These are phyloP conservation scores for Brachyalestes nurse DNA, from an alignment of 2,797 vertebrate genomes.

Conservation along the genomic window DNA sequence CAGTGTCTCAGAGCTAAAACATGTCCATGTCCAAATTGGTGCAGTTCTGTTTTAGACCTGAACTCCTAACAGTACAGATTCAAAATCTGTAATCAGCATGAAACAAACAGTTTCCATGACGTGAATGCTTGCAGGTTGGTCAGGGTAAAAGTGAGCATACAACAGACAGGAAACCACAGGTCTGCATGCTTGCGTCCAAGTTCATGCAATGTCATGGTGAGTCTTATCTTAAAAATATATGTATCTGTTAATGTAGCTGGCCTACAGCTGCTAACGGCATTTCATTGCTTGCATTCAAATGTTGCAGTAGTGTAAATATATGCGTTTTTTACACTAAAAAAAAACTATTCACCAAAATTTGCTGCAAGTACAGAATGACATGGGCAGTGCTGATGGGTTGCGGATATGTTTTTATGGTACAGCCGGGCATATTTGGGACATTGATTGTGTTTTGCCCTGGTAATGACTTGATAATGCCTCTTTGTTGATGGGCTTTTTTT, in stretches of 20 bases:
- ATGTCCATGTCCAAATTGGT: background rate
- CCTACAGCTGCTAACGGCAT: background rate
- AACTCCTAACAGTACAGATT: background rate
- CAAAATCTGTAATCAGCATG: slow-evolving; percentile 30
- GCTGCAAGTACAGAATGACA: background rate
- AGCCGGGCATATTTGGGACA: slow-evolving; percentile 38
- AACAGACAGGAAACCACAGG: slow-evolving; percentile 73
- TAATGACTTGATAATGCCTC: slow-evolving; percentile 74
- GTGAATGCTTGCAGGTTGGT: slow-evolving; percentile 29
- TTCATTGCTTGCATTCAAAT: background rate
- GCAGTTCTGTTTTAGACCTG: background rate
- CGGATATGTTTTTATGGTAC: slow-evolving; percentile 2
- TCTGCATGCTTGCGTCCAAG: slow-evolving; percentile 62
- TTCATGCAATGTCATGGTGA: slow-evolving; percentile 68
- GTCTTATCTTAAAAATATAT: slow-evolving; percentile 42
- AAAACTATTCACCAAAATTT: no score
- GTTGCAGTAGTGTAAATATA: background rate
- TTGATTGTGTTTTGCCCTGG: slow-evolving; percentile 74
- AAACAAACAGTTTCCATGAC: slow-evolving; percentile 25
- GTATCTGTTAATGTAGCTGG: slow-evolving; percentile 18
- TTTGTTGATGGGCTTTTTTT: slow-evolving; percentile 74
- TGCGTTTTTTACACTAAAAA: background rate
- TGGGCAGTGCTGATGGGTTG: slow-evolving; percentile 15
- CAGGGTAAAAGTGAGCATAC: slow-evolving; percentile 20
- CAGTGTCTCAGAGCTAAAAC: background rate